A percentile compares a stretch with the other conserved stretches of the same genome.
Evolutionary conservation across 2,797 vertebrate genomes (phyloP).

Genomic region (Hyperoplus immaculatus): DNA sequence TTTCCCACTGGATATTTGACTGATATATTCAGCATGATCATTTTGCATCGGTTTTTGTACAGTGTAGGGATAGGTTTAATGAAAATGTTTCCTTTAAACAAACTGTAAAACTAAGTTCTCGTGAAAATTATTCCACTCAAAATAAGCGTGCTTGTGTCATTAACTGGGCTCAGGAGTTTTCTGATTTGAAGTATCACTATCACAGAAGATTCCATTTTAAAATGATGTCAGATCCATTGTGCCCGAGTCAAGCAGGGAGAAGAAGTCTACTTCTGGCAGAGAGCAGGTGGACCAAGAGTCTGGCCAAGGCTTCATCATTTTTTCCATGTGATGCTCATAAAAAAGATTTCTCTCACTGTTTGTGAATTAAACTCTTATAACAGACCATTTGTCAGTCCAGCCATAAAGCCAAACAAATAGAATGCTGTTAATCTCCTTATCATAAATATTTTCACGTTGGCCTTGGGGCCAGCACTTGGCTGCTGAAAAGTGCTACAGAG

Average conservation of each 20-base stretch:
- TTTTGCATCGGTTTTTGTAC: not conserved
- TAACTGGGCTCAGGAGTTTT: not conserved
- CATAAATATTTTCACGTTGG: constrained; percentile 26
- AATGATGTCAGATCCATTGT: not conserved
- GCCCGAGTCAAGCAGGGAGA: not conserved
- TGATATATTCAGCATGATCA: not conserved
- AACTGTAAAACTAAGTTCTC: not conserved
- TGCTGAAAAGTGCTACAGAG: not conserved
- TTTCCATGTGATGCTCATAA: not conserved
- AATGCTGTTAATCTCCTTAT: constrained; percentile 24
- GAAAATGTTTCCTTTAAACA: not conserved
- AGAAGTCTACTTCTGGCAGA: not conserved
- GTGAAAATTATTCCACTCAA: not conserved
- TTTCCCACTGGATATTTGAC: too few relatives aligned
- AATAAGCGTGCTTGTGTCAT: not conserved
- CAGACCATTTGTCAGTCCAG: constrained; percentile 18
- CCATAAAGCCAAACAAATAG: constrained; percentile 22
- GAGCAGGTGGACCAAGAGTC: not conserved
- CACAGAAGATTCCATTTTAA: not conserved
- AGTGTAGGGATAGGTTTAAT: not conserved
- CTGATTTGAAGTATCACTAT: not conserved
- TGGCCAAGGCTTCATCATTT: not conserved
- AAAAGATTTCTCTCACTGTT: constrained; percentile 18
- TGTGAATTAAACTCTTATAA: constrained; percentile 9
- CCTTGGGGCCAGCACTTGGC: not conserved